Evolutionary conservation across 1,140 invertebrate genomes (phyloP), one percentile per base, ranked within the genome.

Genomic region (Ostrea edulis): DNA sequence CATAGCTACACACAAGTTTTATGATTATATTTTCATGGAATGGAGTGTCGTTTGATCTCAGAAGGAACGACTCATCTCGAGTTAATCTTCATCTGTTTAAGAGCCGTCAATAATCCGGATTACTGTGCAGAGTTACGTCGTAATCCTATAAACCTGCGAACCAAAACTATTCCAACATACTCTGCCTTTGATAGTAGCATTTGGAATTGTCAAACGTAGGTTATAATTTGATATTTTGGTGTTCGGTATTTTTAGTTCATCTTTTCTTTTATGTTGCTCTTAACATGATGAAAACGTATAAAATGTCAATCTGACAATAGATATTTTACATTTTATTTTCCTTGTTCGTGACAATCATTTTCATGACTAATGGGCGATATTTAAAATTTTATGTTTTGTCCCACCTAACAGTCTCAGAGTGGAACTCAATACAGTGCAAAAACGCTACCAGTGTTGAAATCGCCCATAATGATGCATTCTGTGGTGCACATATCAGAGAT

Each of bases 281-380:
- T 77, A 35, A 77, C 68, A 77, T 77, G 68, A 35, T 77, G 25
- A 77, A 77, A 77, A 77, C 25, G 68, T 77, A 77, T 77, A 77
- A 77, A 77, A 77, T 77, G 68, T 77, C 68, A 77, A 77, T 35
- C 22, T 77, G 68, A 77, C 68, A 77, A 77, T 77, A 77, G 68
- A 77, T 77, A 25, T 77, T 77, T 77, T 77, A 77, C 68, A 77
- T 77, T 77, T 77, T 77, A 77, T 77, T 77, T 77, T 77, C 68
- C 68, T 35, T 77, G 68, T 77, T 77, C 68, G 68, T 77, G 68
- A 77, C 68, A 77, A 77, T 77, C 68, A 77, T 77, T 77, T 77
- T 77, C 25, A 77, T 77, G 68, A 77, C 68, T 77, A 77, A 77
- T 77, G 12, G 68, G 25, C 68, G 68, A 77, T 77, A 77, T 77